Evolutionary conservation across 2,113 vertebrate species (phyloP).

Genomic region (Melanostigma gelatinosum): DNA sequence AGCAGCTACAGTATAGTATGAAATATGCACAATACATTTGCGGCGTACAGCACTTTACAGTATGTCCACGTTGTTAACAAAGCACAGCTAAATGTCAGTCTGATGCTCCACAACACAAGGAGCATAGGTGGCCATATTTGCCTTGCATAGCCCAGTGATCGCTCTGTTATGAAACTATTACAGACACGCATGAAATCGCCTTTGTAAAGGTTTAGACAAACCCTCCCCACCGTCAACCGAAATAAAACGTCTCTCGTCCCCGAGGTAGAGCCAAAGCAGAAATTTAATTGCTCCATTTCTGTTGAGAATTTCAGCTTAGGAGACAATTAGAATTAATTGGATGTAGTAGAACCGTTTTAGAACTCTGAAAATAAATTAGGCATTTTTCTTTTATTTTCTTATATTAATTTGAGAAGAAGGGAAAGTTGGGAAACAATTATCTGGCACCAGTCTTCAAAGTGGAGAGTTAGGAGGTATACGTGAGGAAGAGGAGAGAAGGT

Average conservation of each 20-base stretch:
- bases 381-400: constrained; percentile 71
- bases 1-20: constrained; percentile 61
- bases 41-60: constrained; percentile 57
- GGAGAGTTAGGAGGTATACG: constrained; percentile 19
- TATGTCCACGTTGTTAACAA: constrained; percentile 62
- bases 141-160: constrained; percentile 80
- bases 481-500: constrained; percentile 26
- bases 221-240: constrained; percentile 61
- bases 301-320: constrained; percentile 79
- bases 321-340: constrained; percentile 84
- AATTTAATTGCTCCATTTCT: constrained; percentile 83
- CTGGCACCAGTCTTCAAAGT: constrained; percentile 51
- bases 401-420: constrained; percentile 57
- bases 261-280: constrained; percentile 74
- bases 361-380: constrained; percentile 74
- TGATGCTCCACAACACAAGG: constrained; percentile 50
- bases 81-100: constrained; percentile 64
- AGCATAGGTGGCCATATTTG: constrained; percentile 68
- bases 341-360: constrained; percentile 74
- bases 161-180: constrained; percentile 69
- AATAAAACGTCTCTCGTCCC: constrained; percentile 75
- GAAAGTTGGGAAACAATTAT: constrained; percentile 64
- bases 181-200: constrained; percentile 66
- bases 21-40: constrained; percentile 67
- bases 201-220: constrained; percentile 67